Evolutionary conservation across 2,888 invertebrate genomes (phyloP).

Genomic region (Homarus gammarus): DNA sequence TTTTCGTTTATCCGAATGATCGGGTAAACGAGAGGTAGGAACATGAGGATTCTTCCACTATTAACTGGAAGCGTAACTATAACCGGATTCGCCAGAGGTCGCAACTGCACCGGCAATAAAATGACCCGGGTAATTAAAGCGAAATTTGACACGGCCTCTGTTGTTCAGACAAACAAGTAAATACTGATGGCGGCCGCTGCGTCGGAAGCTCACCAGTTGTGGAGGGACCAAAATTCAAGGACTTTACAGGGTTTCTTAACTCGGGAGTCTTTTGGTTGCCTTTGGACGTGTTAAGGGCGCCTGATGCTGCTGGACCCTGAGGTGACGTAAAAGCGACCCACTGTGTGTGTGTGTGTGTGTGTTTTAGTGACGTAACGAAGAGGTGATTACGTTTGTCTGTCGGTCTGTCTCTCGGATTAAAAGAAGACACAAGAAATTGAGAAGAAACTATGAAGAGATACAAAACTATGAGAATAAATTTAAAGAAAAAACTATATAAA

Average conservation of each 20-base stretch:
- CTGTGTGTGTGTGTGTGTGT: too few relatives aligned
- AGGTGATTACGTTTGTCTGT: too few relatives aligned
- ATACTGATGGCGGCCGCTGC: slow-evolving; percentile 35
- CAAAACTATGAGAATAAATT: too few relatives aligned
- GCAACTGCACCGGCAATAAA: slow-evolving; percentile 56
- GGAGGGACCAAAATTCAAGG: not conserved
- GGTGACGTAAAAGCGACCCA: too few relatives aligned
- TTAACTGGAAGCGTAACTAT: slow-evolving; percentile 15
- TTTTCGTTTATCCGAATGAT: not conserved
- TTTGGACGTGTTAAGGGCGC: too few relatives aligned
- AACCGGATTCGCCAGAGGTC: slow-evolving; percentile 29
- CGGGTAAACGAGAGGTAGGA: slow-evolving; percentile 19
- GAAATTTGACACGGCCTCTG: slow-evolving; percentile 64
- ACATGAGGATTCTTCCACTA: slow-evolving; percentile 14
- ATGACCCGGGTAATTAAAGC: slow-evolving; percentile 60
- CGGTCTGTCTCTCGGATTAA: too few relatives aligned
- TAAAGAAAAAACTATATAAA: too few relatives aligned
- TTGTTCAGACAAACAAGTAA: slow-evolving; percentile 64
- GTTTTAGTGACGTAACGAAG: too few relatives aligned
- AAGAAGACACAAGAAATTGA: too few relatives aligned
- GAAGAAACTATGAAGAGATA: too few relatives aligned
- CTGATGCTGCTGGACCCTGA: too few relatives aligned
- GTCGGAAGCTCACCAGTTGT: not conserved
- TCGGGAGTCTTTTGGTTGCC: not conserved
- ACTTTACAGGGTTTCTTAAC: not conserved